Percentiles rank a stretch among this genome's conserved stretches.
Evolutionary conservation across 2,113 vertebrate genomes (phyloP).

Genomic region (Machaerirhynchus nigripectus): DNA sequence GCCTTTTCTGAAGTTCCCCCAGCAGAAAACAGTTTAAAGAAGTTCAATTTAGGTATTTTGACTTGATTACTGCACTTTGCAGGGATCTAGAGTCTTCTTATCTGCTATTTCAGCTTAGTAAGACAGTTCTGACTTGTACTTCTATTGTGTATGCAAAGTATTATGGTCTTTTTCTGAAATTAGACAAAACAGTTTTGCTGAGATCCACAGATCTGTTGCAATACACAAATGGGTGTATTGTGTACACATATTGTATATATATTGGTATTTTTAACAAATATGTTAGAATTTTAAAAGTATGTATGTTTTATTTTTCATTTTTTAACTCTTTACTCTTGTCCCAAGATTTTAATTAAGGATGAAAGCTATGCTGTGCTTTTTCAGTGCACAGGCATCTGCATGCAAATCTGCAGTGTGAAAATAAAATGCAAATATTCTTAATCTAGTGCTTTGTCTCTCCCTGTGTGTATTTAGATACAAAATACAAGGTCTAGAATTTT

Average conservation of each 20-base stretch:
- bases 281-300: background rate
- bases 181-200: background rate
- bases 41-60: background rate
- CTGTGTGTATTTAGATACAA: background rate
- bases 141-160: background rate
- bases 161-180: background rate
- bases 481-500: background rate
- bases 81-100: background rate
- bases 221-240: background rate
- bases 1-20: background rate
- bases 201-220: background rate
- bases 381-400: background rate
- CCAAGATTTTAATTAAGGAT: background rate
- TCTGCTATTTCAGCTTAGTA: background rate
- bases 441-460: background rate
- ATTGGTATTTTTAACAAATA: background rate
- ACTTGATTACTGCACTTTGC: background rate
- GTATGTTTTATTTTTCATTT: background rate
- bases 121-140: background rate
- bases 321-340: background rate
- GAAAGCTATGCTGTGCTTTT: background rate
- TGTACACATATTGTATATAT: background rate
- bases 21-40: background rate
- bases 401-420: background rate
- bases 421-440: background rate